Base-by-base conservation (phyloP, 2,888 invertebrate genomes). In the Trissoscelio sp. region DNA sequence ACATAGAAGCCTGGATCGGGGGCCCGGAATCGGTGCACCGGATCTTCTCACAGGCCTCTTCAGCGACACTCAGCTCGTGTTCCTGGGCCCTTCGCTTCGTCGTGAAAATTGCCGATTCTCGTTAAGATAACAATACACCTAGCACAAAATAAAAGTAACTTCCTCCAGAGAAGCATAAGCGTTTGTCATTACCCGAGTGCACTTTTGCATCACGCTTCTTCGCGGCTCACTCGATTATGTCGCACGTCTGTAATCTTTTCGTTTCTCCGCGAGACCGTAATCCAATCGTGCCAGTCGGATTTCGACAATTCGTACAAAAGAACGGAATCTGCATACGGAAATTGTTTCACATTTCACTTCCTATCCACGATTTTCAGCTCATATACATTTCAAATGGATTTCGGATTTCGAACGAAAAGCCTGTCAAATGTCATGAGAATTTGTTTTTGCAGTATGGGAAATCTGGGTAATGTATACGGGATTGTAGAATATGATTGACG, bases 91-190 rank as follows among this genome's bases (percentile, higher is more conserved):
- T 53, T 62, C 67, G 48, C 72, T 70, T 57, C 70, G 79, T 66
- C 70, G 83, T 60, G 88, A 88, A 88, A 88, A 89, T 88, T 84
- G 87, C 85, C 86, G 89, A 89, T 88, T 87, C 87, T 89, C 87
- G 87, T 88, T 87, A 87, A 88, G 88, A 88, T 88, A 87, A 83
- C 86, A 85, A 87, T 86, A 86, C 66, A 86, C 84, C 83, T 69
- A 69, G 60, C 72, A 46, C 51, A 39, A 53, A 67, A 58, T 53
- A 55, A 69, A 69, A 70, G 53, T 2, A 16, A 58, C 75, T 70
- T 81, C 66, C 75, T 58, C 18, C 60, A 44, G 34, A 11, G 31
- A 55, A 39, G 48, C 57, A 64, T 37, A 55, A 69, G 66, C 66
- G 42, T 66, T 62, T 66, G 73, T 77, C 81, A 66, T 77, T 67